These are phyloP conservation scores for Nebria salina DNA, from an alignment of 2,888 invertebrate genomes.

Conservation along the genomic window DNA sequence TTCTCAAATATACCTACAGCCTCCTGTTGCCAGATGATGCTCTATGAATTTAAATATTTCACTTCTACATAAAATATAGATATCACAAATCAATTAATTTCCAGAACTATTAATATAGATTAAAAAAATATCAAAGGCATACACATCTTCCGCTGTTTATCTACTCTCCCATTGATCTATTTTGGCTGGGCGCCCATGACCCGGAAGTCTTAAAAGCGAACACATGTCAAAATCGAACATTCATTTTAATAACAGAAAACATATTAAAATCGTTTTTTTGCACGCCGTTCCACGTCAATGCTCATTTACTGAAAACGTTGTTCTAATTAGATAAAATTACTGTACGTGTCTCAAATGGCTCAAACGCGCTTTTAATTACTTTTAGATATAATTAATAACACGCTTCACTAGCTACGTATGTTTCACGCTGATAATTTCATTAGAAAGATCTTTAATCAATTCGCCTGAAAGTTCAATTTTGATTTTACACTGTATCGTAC, in stretches of 20 bases:
- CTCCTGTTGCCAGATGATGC: too few species aligned
- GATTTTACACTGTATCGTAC: background rate
- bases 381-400: background rate
- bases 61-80: too few species aligned
- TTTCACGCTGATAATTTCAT: background rate
- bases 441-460: background rate
- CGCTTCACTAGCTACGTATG: background rate
- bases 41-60: too few species aligned
- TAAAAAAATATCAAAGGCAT: background rate
- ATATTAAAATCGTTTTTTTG: slow-evolving; percentile 28
- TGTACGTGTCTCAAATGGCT: background rate
- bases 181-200: background rate
- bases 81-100: too few species aligned
- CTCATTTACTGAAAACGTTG: background rate
- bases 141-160: background rate
- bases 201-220: background rate
- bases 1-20: background rate
- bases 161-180: background rate
- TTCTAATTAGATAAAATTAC: background rate
- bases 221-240: slow-evolving; percentile 20
- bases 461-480: background rate
- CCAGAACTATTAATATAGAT: background rate
- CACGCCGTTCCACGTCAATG: background rate
- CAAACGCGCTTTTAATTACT: background rate
- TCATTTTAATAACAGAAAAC: slow-evolving; percentile 20